Evolutionary conservation across 2,113 vertebrate species (phyloP), one percentile per base, ranked within the genome.

Genomic region (Illadopsis cleaveri): DNA sequence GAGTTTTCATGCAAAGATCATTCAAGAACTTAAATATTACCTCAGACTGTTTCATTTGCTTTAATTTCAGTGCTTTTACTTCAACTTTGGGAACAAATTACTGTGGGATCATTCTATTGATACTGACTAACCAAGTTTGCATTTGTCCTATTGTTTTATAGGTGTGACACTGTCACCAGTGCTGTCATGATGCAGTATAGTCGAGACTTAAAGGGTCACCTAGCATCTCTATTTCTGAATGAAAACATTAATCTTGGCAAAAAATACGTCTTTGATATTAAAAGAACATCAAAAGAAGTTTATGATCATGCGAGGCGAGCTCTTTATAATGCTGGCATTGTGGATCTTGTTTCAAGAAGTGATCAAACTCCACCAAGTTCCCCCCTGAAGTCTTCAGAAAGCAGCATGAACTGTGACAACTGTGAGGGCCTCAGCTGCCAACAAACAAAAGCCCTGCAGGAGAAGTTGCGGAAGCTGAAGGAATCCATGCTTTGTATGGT

Each of bases 111-210:
- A 2, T 12, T 51, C 66, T 69, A 9, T 35, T 54, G 5, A 1
- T 70, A 51, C 87, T 72, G 56, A 76, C 19, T 91, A 60, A 94
- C 18, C 17, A 45, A 18, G 4, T 50, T 47, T 86, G 31, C 19
- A 7, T 81, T 79, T 94, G n/a, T 86, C 30, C 15, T 57, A 0
- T 68, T 57, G 65, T 64, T 58, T 78, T 50, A 12, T 87, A 99
- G 99, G 97, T 99, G 99, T 68, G 99, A 99, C 97, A 99, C 99
- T 0, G 99, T 99, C 51, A 99, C 99, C 25, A 99, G 98, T 21
- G 99, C 99, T 2, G 99, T 99, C 95, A 99, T 99, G 99, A 99
- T 99, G 99, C 99, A 99, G 93, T 99, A 99, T 68, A 99, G 99
- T 94, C 98, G 99, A 72, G 99, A 99, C 96, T 98, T 99, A 90